These are phyloP conservation scores for Monodelphis domestica DNA, from an alignment of 2,797 vertebrate species.

Conservation along the genomic window DNA sequence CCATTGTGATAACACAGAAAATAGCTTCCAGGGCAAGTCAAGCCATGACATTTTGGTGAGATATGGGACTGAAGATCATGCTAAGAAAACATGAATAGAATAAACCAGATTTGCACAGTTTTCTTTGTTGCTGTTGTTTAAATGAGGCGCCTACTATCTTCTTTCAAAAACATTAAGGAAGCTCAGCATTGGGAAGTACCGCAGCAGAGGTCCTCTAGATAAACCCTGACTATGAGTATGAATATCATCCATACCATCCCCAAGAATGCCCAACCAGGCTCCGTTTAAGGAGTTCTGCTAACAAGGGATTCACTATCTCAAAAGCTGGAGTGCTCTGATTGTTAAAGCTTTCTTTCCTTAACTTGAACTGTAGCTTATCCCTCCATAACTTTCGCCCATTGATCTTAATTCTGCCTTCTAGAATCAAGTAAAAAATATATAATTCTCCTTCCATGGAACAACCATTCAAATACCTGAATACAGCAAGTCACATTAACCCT, in stretches of 20 bases:
- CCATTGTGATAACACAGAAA: conserved; percentile 52
- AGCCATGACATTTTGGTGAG: conserved; percentile 53
- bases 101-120: background rate
- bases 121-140: background rate
- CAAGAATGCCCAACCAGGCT: background rate
- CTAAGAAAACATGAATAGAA: conserved; percentile 43
- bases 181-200: background rate
- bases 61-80: conserved; percentile 52
- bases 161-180: background rate
- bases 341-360: background rate
- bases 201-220: background rate
- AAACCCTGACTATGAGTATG: background rate
- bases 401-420: background rate
- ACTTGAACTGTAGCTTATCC: background rate
- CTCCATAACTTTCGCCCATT: background rate
- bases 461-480: background rate
- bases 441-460: background rate
- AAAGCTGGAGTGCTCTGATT: background rate
- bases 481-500: background rate
- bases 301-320: background rate
- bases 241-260: background rate
- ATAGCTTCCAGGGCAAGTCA: conserved; percentile 55
- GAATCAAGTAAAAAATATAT: background rate
- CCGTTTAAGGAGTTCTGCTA: background rate
- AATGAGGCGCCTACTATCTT: background rate